Evolutionary conservation across 2,797 vertebrate genomes (phyloP), one percentile per base, ranked within the genome.

Genomic region (Hylomyscus alleni): DNA sequence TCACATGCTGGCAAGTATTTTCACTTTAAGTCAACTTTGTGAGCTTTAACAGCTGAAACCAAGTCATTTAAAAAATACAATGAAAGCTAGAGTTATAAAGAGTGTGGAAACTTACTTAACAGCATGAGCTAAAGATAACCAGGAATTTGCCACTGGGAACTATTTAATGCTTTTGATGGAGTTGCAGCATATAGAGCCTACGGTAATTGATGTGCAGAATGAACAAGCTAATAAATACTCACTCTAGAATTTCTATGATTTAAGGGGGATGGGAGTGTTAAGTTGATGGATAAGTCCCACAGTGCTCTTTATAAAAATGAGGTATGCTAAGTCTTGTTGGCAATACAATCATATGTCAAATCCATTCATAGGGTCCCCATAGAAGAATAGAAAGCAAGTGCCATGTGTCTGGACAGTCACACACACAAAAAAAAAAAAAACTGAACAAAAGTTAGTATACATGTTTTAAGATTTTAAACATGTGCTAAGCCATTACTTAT

Each of bases 71-170:
- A 96, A 97, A 98, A 97, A 93, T 77, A 97, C 89, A 97, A 93
- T 97, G 97, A 98, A 97, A 95, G 50, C 92, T 93, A 73, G 58
- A 97, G 90, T 85, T 97, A 80, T 96, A 97, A 97, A 95, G 91
- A 94, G 91, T 97, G 93, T 97, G 96, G 96, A 97, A 98, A 97
- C 94, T 96, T 96, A 97, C 95, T 97, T 97, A 98, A 97, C 95
- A 97, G 96, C 90, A 81, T 95, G 95, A 97, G 90, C 95, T 97
- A 97, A 97, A 97, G 97, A 97, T 97, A 97, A 97, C 97, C 89
- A 97, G 92, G 76, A 98, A 97, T 97, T 97, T 98, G 98, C 96
- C 97, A 93, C 85, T 95, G 98, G 98, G 97, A 97, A 95, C 93
- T 94, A 96, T 95, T 97, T 97, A 96, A 97, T 97, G 93, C 92